Base-by-base conservation (phyloP, 1,140 invertebrate genomes). In the Adoxophyes honmai region DNA sequence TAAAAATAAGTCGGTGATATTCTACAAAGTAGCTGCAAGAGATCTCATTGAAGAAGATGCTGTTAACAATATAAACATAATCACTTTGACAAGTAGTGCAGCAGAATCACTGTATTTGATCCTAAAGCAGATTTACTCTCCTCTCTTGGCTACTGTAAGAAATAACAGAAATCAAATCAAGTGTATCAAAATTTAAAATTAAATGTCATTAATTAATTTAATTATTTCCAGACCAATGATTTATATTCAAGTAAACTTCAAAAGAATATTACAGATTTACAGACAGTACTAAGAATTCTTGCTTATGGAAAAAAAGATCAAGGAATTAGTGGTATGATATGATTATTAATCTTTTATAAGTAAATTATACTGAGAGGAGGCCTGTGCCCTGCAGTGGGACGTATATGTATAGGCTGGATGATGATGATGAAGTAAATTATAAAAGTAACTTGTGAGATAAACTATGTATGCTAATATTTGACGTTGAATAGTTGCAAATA, bases 31-130 rank as follows among this genome's bases (percentile, higher is more conserved):
- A 8, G 38, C 62, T 11, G 55, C 69, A 16, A 52, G 70, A 59
- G 63, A 66, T 36, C 58, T 87, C 8, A 59, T 55, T 15, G 15
- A 56, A 44, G 66, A 73, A n/a, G 71, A 78, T 64, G 54, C 68
- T 34, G 21, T 77, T 1, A 70, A 80, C 6, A 64, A 75, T 62
- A 62, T 88, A 3, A 85, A 86, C 61, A 72, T 85, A 18, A 55
- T 86, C 21, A 83, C 81, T 16, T 48, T 88, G 33, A 68, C 69
- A 11, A 74, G 58, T 44, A 75, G 58, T 68, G 73, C 72, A 18
- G 74, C 70, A 10, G 73, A 81, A 44, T 81, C 82, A 11, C 67
- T 88, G 61, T 88, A 86, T 63, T 77, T 80, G 48, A 72, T 80
- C 59, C 51, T 84, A 52, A 78, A 66, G 64, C 79, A 84, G 66